Evolutionary conservation across 2,113 vertebrate genomes (phyloP).

Genomic region (Euleptes europaea): DNA sequence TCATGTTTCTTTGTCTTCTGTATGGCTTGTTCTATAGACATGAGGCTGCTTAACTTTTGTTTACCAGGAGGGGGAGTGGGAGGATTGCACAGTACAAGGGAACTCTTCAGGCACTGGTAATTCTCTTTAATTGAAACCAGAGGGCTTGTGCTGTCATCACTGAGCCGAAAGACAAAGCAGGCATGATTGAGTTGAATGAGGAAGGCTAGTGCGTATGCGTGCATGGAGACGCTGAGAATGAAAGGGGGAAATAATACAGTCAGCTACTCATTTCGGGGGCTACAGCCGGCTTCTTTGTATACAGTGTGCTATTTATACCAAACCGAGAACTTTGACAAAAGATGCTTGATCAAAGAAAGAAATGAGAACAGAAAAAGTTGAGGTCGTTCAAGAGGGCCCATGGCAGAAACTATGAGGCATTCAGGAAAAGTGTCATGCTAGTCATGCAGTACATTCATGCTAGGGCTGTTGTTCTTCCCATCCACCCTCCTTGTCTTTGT

Average conservation of each 20-base stretch:
- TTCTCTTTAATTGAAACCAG: neutral
- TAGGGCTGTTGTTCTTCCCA: neutral
- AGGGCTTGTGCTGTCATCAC: neutral
- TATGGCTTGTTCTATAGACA: neutral
- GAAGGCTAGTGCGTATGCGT: neutral
- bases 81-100: accelerated
- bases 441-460: neutral
- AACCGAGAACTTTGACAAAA: neutral
- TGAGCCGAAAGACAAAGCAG: constrained; percentile 5
- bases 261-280: neutral
- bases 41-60: neutral
- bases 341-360: neutral
- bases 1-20: constrained; percentile 5
- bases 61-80: neutral
- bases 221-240: neutral
- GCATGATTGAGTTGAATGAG: neutral
- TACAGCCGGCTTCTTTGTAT: too few relatives aligned
- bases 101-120: neutral
- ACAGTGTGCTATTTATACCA: neutral
- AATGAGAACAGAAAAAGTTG: neutral
- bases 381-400: neutral
- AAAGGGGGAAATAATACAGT: neutral
- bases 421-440: neutral
- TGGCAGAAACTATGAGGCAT: neutral
- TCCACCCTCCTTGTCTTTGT: neutral